A percentile compares a stretch with the other conserved stretches of the same genome.
phyloP scores from a whole-genome alignment of 2,888 invertebrate species.

The Ormyrus pomaceus region DNA sequence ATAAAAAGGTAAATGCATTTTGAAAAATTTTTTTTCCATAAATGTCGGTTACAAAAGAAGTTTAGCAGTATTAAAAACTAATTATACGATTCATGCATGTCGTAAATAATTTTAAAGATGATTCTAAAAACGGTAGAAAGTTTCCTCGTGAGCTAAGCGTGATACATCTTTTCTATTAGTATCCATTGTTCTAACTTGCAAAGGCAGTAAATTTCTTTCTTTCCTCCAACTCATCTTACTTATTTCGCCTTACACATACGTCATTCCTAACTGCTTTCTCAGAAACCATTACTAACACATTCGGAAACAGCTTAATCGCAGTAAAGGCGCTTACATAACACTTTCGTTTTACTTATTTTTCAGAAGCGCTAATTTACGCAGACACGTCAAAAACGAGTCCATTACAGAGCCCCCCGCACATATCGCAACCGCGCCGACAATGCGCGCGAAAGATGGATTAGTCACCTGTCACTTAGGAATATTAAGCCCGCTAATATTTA shows the following conservation, averaged over 20 bases:
- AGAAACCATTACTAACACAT: too few relatives aligned
- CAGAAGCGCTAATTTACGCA: not conserved
- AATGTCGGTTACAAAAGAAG: too few relatives aligned
- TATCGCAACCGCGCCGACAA: not conserved
- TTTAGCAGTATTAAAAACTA: too few relatives aligned
- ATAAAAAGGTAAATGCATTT: too few relatives aligned
- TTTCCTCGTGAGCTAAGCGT: not conserved
- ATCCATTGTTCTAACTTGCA: not conserved
- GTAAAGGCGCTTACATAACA: not conserved
- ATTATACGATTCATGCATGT: too few relatives aligned
- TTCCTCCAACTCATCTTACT: too few relatives aligned
- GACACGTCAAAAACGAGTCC: not conserved
- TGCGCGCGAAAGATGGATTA: conserved; percentile 25
- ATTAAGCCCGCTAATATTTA: conserved; percentile 5
- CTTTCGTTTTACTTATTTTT: not conserved
- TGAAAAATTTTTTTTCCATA: too few relatives aligned
- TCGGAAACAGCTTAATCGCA: not conserved
- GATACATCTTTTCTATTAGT: not conserved
- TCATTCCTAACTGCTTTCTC: too few relatives aligned
- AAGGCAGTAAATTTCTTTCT: not conserved
- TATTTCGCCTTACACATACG: too few relatives aligned
- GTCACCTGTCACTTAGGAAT: conserved; percentile 31
- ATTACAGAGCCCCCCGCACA: not conserved
- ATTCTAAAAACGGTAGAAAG: too few relatives aligned
- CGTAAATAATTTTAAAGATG: too few relatives aligned